Conservation (phyloP, 2,797 vertebrate genomes). For the Brachyalestes nurse region DNA sequence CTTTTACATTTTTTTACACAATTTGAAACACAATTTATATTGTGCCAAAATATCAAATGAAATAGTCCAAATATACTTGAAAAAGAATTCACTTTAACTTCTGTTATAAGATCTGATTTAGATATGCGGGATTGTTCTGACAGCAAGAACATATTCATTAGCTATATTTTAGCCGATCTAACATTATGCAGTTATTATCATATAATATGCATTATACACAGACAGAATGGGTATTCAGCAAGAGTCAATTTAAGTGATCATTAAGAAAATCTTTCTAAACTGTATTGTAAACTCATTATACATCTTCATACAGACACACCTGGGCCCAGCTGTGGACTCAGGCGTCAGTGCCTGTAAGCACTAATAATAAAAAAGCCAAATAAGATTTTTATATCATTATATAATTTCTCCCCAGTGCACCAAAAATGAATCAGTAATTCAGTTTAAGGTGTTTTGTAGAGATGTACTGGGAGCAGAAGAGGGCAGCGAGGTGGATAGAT, state of each 20-base stretch:
- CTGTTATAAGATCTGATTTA: no score
- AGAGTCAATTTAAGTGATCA: not conserved
- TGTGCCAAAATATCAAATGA: no score
- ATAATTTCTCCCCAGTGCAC: not conserved
- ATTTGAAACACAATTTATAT: no score
- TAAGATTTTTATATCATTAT: not conserved
- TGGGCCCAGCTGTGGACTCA: not conserved
- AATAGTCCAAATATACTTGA: no score
- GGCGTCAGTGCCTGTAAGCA: not conserved
- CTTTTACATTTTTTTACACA: no score
- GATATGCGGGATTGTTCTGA: no score
- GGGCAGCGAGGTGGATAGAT: not conserved
- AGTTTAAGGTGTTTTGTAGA: not conserved
- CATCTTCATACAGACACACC: not conserved
- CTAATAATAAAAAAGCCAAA: not conserved
- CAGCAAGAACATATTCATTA: no score
- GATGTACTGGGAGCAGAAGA: not conserved
- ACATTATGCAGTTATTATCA: not conserved
- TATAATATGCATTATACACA: not conserved
- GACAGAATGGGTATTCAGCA: not conserved
- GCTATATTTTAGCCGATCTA: not conserved
- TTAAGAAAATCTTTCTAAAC: not conserved
- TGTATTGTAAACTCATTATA: not conserved
- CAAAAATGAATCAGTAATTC: not conserved
- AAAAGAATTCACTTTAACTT: no score